Conservation (phyloP, 2,888 invertebrate genomes). For the Chrysodeixis includens region DNA sequence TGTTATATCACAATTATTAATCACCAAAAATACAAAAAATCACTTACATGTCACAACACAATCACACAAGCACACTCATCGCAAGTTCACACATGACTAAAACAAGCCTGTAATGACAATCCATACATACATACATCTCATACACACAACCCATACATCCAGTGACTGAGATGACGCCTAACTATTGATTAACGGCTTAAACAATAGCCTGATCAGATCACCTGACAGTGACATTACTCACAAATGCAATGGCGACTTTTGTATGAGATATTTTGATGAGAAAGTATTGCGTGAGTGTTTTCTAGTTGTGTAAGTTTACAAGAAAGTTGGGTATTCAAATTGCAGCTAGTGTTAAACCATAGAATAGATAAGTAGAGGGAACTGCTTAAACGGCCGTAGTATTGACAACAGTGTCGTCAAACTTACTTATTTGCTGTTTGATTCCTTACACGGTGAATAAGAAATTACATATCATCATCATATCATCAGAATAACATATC, state of each 20-base stretch:
- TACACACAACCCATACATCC: slow-evolving; percentile 2
- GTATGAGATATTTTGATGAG: slow-evolving; percentile 5
- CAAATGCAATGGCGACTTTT: slow-evolving; percentile 21
- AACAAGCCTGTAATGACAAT: slow-evolving; percentile 17
- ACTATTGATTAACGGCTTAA: slow-evolving; percentile 63
- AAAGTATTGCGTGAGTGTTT: background rate
- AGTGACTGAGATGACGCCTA: slow-evolving; percentile 55
- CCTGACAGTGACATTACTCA: slow-evolving; percentile 10
- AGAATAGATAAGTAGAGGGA: too few relatives aligned
- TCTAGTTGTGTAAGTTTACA: background rate
- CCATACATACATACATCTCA: slow-evolving; percentile 26
- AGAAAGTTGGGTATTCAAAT: too few relatives aligned
- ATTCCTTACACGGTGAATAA: too few relatives aligned
- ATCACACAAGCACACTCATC: slow-evolving; percentile 31
- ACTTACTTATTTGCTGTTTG: too few relatives aligned
- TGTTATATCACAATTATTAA: too few relatives aligned
- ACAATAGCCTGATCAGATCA: slow-evolving; percentile 61
- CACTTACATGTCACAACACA: slow-evolving; percentile 15
- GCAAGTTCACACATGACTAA: slow-evolving; percentile 42
- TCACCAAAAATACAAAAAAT: slow-evolving; percentile 3
- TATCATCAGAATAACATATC: too few relatives aligned
- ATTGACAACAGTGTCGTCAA: too few relatives aligned
- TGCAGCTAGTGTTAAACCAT: too few relatives aligned
- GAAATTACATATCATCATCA: too few relatives aligned
- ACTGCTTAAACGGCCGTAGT: too few relatives aligned